Base-by-base conservation (phyloP, 1,140 invertebrate species). In the Diachasmimorpha longicaudata region DNA sequence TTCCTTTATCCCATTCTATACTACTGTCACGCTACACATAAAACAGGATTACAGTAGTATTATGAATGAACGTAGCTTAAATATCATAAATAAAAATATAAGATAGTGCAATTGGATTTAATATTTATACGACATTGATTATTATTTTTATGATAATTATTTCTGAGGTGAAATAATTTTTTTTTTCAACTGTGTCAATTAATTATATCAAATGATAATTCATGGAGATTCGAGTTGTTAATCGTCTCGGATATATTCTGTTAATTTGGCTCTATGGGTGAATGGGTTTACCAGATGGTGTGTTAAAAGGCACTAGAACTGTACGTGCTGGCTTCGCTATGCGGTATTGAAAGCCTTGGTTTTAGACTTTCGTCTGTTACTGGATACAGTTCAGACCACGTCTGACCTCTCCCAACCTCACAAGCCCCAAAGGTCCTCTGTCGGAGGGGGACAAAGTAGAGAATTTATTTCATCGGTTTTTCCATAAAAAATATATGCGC, bases 1-100 rank as follows among this genome's bases (percentile, higher is more conserved):
- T 39, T 68, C 67, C 48, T 68, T 55, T 72, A 48, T 74, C 67
- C 67, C 63, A 68, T 74, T 74, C 42, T 16, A 63, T 42, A 63
- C 39, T 52, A 72, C 48, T 52, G 48, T 52, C 48, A 52, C 48
- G 48, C 48, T 52, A 52, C 48, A 52, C 48, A 52, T 52, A 52
- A 52, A 52, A 52, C 14, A 14, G 48, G 14, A 52, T 52, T 52
- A 52, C 48, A 14, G 48, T n/a, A 19, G 48, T 52, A 52, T 52
- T 52, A 52, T 52, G 48, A 52, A 52, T 52, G 48, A 16, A 52
- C n/a, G 16, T 52, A n/a, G n/a, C 48, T 52, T 9, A 52, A 9
- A 14, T 52, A 13, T 52, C 4, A 42, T 42, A 42, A 10, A 13
- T 42, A 10, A 13, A 42, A 42, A 42, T 9, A 11, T 10, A 13